phyloP scores from a whole-genome alignment of 1,140 invertebrate genomes.

The Leptoteleia sp. region DNA sequence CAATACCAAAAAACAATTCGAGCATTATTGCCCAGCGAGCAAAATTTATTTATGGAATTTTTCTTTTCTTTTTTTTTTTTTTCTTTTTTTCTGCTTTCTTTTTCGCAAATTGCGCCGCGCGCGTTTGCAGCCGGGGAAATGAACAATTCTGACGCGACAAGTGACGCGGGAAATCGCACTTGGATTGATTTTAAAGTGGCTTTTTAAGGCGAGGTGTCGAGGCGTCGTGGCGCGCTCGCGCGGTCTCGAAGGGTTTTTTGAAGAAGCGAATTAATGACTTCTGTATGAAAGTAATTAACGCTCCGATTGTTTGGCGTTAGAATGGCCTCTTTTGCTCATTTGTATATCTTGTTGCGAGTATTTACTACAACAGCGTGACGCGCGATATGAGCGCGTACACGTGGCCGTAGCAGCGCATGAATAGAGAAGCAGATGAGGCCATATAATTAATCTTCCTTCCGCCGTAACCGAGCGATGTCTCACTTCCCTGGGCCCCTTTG shows the following conservation, averaged over 20 bases:
- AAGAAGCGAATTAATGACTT: conserved; percentile 43
- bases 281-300: conserved; percentile 52
- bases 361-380: conserved; percentile 63
- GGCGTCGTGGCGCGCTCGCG: no score
- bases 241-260: background rate
- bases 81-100: no score
- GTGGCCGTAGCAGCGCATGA: conserved; percentile 58
- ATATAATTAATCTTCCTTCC: conserved; percentile 69
- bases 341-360: conserved; percentile 67
- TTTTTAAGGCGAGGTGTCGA: background rate
- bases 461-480: conserved; percentile 59
- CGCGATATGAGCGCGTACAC: conserved; percentile 62
- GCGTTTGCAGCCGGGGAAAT: no score
- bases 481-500: conserved; percentile 60
- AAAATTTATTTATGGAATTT: no score
- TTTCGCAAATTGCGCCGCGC: no score
- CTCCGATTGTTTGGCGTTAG: conserved; percentile 52
- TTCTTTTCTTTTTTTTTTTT: no score
- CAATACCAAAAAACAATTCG: no score
- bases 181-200: no score
- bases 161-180: no score
- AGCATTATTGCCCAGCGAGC: no score
- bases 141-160: no score
- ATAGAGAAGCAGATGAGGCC: conserved; percentile 68
- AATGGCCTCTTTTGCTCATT: conserved; percentile 65